Evolutionary conservation across 2,888 invertebrate genomes (phyloP).

Genomic region (Athetis lepigone): DNA sequence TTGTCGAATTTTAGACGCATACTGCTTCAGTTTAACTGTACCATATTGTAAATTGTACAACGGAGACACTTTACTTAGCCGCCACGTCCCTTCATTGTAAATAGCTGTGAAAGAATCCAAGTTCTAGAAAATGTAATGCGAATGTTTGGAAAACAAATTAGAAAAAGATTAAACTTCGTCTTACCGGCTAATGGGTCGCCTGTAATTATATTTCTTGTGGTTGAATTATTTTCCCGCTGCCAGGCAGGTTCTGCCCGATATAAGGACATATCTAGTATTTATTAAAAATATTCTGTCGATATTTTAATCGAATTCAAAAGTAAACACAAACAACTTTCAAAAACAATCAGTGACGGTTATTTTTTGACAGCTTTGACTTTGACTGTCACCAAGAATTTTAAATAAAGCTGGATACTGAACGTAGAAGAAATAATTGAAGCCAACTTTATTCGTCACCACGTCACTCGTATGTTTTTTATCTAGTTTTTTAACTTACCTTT

Average conservation of each 20-base stretch:
- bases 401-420: too few species aligned
- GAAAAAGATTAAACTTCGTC: constrained; percentile 24
- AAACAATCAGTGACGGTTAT: constrained; percentile 3
- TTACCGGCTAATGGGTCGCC: constrained; percentile 73
- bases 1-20: constrained; percentile 83
- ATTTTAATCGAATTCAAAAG: neutral
- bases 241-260: constrained; percentile 57
- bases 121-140: neutral
- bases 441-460: too few species aligned
- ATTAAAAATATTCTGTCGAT: neutral
- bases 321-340: constrained; percentile 17
- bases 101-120: constrained; percentile 74
- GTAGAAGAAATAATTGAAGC: too few species aligned
- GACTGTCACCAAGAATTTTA: too few species aligned
- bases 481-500: too few species aligned
- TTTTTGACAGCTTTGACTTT: constrained; percentile 17
- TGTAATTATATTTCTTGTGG: constrained; percentile 46
- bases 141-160: constrained; percentile 9
- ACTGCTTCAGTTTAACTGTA: constrained; percentile 82
- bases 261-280: constrained; percentile 45
- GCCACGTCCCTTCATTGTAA: constrained; percentile 84
- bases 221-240: constrained; percentile 56
- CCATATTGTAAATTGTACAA: constrained; percentile 79
- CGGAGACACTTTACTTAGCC: constrained; percentile 81
- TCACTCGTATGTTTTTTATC: too few species aligned